A percentile compares a stretch with the other conserved stretches of the same genome.
phyloP scores from a whole-genome alignment of 2,113 vertebrate genomes.

The Poeciliopsis prolifica region DNA sequence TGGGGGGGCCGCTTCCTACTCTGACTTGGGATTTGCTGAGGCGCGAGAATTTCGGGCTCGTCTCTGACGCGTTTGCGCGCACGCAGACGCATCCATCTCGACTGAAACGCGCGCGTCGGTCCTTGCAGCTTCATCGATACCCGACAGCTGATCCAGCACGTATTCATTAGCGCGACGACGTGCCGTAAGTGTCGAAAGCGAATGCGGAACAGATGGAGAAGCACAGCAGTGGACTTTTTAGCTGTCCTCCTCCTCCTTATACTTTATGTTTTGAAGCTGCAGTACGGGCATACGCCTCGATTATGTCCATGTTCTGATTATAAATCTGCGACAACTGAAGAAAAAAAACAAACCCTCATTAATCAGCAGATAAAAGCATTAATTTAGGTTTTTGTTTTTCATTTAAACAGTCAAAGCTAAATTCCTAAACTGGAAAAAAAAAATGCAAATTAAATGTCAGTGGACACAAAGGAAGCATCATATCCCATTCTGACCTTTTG shows the following conservation, averaged over 20 bases:
- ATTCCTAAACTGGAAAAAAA: slow-evolving; percentile 33
- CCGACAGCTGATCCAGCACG: slow-evolving; percentile 18
- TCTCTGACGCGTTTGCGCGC: not conserved
- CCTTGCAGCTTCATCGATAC: slow-evolving; percentile 17
- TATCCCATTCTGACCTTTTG: slow-evolving; percentile 59
- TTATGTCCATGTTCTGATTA: slow-evolving; percentile 52
- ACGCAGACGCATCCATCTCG: not conserved
- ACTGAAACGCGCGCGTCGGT: not conserved
- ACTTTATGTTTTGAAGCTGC: slow-evolving; percentile 43
- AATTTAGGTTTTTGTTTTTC: slow-evolving; percentile 10
- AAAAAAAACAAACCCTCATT: slow-evolving; percentile 17
- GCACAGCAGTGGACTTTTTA: slow-evolving; percentile 66
- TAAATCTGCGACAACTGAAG: slow-evolving; percentile 10
- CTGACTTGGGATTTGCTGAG: slow-evolving; percentile 6
- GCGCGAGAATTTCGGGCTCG: not conserved
- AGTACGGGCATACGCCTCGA: slow-evolving; percentile 54
- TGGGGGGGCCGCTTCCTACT: not conserved
- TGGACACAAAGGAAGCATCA: slow-evolving; percentile 37
- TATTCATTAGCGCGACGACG: slow-evolving; percentile 35
- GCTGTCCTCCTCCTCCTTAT: slow-evolving; percentile 50
- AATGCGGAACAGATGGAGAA: slow-evolving; percentile 67
- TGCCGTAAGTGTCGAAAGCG: slow-evolving; percentile 45
- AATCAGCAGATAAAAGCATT: slow-evolving; percentile 30
- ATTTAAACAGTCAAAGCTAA: slow-evolving; percentile 8
- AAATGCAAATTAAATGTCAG: slow-evolving; percentile 56